A percentile compares a stretch with the other conserved stretches of the same genome.
Evolutionary conservation across 2,888 invertebrate genomes (phyloP).

Genomic region (Drosophila macrospina): DNA sequence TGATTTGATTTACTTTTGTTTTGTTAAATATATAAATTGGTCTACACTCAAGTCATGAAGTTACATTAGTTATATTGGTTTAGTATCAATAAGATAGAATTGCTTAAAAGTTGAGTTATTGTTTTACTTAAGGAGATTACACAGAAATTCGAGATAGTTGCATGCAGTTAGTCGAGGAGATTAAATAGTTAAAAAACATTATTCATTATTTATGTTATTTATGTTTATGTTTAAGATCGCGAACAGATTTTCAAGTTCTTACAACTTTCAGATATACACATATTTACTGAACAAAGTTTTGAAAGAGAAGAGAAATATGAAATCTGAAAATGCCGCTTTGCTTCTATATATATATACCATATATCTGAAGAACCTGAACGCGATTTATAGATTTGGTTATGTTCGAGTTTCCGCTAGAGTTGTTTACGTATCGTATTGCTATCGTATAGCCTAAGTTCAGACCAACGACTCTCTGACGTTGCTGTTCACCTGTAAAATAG

Average conservation of each 20-base stretch:
- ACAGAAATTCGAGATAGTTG: conserved; percentile 77
- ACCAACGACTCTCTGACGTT: conserved; percentile 76
- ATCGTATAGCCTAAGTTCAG: conserved; percentile 61
- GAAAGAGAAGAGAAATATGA: conserved; percentile 22
- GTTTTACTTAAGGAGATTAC: conserved; percentile 56
- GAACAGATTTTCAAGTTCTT: conserved; percentile 24
- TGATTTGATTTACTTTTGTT: conserved; percentile 10
- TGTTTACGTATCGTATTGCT: conserved; percentile 41
- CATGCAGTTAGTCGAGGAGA: conserved; percentile 67
- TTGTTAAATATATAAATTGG: conserved; percentile 61
- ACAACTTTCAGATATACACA: neutral
- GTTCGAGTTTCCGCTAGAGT: conserved; percentile 47
- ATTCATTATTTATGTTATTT: conserved; percentile 19
- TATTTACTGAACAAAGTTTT: neutral
- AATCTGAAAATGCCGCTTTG: conserved; percentile 34
- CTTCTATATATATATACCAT: conserved; percentile 8
- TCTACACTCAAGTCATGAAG: conserved; percentile 68
- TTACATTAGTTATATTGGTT: conserved; percentile 66
- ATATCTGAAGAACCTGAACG: conserved; percentile 37
- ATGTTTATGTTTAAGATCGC: conserved; percentile 34
- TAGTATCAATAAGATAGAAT: conserved; percentile 60
- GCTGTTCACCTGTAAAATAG: conserved; percentile 79
- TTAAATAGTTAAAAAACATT: conserved; percentile 28
- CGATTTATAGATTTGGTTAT: conserved; percentile 48
- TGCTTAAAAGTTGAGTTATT: conserved; percentile 34